These are phyloP conservation scores for Enteromius thamalakanensis DNA, from an alignment of 2,797 vertebrate genomes.

Conservation along the genomic window DNA sequence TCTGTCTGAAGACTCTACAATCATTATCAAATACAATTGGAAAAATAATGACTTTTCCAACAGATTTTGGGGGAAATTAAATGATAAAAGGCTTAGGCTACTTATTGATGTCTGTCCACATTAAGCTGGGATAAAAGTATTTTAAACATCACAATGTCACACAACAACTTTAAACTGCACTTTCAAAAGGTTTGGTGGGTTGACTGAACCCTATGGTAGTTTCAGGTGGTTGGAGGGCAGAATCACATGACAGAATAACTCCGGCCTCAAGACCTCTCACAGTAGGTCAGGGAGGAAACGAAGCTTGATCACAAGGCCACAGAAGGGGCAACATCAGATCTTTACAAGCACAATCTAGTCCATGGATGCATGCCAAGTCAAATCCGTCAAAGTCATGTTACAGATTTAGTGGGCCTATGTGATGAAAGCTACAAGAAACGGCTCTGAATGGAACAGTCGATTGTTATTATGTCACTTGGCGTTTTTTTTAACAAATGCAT, in stretches of 20 bases:
- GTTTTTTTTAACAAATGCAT: slow-evolving; percentile 20
- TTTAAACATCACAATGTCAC: neutral
- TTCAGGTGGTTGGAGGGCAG: slow-evolving; percentile 23
- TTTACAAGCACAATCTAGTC: neutral
- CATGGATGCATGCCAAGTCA: neutral
- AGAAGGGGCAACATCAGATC: neutral
- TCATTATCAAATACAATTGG: neutral
- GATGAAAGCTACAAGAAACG: neutral
- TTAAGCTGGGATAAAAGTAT: neutral
- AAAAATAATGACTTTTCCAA: neutral
- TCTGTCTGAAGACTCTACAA: neutral
- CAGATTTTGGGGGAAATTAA: neutral
- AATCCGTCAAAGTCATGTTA: neutral
- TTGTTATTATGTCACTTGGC: neutral
- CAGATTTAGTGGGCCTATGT: neutral
- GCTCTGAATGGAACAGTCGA: neutral
- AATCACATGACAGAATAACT: slow-evolving; percentile 17
- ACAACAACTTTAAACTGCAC: neutral
- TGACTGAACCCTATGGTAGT: neutral
- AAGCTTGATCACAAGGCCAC: neutral
- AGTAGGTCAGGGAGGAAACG: neutral
- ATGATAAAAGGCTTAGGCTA: neutral
- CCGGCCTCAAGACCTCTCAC: neutral
- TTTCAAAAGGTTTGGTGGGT: neutral
- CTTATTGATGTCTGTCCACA: neutral